Conservation (phyloP, 2,888 invertebrate genomes). For the Fragum fragum region DNA sequence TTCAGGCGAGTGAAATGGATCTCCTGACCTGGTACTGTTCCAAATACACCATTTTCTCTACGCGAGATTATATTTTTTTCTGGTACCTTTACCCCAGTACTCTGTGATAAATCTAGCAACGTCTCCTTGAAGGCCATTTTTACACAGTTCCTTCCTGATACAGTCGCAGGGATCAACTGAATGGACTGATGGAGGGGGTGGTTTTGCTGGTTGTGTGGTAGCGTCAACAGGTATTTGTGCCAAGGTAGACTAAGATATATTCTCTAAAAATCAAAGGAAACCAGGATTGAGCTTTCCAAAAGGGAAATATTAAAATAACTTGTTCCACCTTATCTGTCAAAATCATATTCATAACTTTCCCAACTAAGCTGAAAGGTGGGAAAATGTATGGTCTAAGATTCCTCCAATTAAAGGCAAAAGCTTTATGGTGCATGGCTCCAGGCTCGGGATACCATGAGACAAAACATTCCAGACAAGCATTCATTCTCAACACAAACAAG, state of each 20-base stretch:
- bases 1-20: constrained; percentile 29
- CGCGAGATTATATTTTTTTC: no score
- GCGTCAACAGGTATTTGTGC: constrained; percentile 36
- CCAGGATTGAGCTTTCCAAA: constrained; percentile 47
- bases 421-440: constrained; percentile 36
- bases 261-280: constrained; percentile 25
- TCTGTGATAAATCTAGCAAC: constrained; percentile 13
- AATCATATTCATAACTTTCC: constrained; percentile 42
- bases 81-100: constrained; percentile 22
- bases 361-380: no score
- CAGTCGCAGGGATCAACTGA: constrained; percentile 25
- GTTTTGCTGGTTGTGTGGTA: constrained; percentile 11
- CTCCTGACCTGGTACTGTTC: constrained; percentile 19
- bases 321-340: constrained; percentile 32
- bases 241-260: constrained; percentile 36
- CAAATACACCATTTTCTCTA: constrained; percentile 38
- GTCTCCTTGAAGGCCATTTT: constrained; percentile 18
- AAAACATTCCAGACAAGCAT: no score
- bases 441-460: no score
- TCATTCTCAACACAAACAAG: no score
- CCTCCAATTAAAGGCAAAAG: constrained; percentile 38
- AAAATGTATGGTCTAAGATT: constrained; percentile 27
- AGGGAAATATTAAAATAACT: constrained; percentile 41
- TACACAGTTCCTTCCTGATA: constrained; percentile 41
- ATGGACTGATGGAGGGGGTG: constrained; percentile 23